Conservation (phyloP, 2,888 invertebrate species). For the Lasiommata megera region DNA sequence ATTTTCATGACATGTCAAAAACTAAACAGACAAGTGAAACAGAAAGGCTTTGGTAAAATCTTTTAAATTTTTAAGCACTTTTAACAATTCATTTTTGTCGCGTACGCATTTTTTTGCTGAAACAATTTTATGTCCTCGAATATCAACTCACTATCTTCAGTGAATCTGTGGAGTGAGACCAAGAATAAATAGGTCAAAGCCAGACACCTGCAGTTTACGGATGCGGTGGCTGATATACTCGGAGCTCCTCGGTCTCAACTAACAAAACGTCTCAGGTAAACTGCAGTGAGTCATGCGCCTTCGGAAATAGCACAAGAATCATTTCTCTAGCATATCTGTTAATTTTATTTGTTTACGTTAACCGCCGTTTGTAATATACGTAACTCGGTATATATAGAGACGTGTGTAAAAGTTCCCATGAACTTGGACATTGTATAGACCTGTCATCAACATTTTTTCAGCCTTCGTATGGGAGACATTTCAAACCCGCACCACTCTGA, state of each 20-base stretch:
- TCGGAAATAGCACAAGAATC: constrained; percentile 13
- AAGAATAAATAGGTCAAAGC: constrained; percentile 3
- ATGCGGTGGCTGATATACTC: not conserved
- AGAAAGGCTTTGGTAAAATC: no score
- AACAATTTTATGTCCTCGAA: no score
- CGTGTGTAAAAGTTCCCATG: constrained; percentile 7
- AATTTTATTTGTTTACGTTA: constrained; percentile 13
- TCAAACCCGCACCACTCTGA: no score
- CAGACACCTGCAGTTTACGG: not conserved
- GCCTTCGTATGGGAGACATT: no score
- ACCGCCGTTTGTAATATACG: not conserved
- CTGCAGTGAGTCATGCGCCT: not conserved
- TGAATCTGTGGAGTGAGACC: not conserved
- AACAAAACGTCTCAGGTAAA: not conserved
- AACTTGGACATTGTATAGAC: not conserved
- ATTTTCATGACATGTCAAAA: no score
- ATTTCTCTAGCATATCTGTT: constrained; percentile 1
- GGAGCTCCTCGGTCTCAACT: not conserved
- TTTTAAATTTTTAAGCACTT: no score
- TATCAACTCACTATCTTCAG: not conserved
- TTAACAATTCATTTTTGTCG: no score
- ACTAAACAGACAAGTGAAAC: no score
- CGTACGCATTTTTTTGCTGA: no score
- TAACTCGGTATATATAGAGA: not conserved
- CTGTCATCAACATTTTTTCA: no score